Evolutionary conservation across 2,113 vertebrate species (phyloP), one percentile per base, ranked within the genome.

Genomic region (Chrysemys picta): DNA sequence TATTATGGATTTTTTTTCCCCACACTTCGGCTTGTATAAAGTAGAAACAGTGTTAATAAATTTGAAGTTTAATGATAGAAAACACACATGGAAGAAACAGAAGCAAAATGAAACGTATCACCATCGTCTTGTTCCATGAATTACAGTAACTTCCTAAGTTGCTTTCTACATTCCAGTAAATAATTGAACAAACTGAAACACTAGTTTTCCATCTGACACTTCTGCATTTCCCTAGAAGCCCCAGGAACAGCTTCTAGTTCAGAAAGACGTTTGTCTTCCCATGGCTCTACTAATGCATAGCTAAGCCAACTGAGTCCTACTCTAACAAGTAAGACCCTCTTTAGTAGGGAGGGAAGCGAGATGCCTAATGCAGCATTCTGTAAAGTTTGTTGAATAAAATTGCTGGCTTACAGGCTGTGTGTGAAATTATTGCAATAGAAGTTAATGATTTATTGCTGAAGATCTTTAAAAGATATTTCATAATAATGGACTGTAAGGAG

Each of bases 331-430:
- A 57, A 85, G 25, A 82, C 84, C 95, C 91, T 90, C 95, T 97
- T 95, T 88, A 96, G 14, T 65, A n/a, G 62, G 14, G 91, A 96
- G 62, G 69, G 94, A 94, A 95, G 52, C 75, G 57, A 93, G 78
- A 21, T 54, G 47, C 1, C 89, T 5, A 27, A 93, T 93, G 38
- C 24, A 82, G 35, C 47, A 87, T 47, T 88, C 72, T 82, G 84
- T 93, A 93, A 93, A 89, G 11, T 45, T 38, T 49, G 62, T 89
- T 81, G 81, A 89, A 78, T 25, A 80, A 87, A 95, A 76, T 83
- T 5, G 42, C 0, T 49, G 56, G 54, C 91, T 95, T 93, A 80
- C 5, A 88, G 69, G 49, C 54, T 83, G 24, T 69, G 81, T 82
- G 87, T 62, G 84, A 91, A 82, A 91, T 65, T 65, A 90, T 83